phyloP scores from a whole-genome alignment of 2,113 vertebrate species.

The Spilogale gracilis region DNA sequence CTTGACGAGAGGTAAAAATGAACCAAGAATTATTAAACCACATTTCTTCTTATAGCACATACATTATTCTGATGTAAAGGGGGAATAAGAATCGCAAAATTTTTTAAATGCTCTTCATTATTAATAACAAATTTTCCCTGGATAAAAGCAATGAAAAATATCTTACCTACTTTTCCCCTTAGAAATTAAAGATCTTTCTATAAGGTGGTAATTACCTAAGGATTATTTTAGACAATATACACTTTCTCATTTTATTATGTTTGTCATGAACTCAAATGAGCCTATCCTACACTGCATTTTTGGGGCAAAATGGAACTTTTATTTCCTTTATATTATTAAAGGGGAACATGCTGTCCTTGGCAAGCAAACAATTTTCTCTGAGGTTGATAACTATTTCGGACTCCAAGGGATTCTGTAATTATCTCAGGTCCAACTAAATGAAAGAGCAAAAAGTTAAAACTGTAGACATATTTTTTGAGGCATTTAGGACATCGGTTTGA shows the following conservation, averaged over 20 bases:
- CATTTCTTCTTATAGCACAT: not conserved
- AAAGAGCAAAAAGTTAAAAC: slow-evolving; percentile 53
- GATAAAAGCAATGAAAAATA: slow-evolving; percentile 27
- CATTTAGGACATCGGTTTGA: not conserved
- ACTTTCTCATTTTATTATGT: not conserved
- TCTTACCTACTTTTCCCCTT: not conserved
- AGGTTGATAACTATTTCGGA: not conserved
- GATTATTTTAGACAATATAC: not conserved
- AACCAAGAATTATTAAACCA: slow-evolving; percentile 36
- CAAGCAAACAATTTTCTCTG: slow-evolving; percentile 20
- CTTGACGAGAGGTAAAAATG: not conserved
- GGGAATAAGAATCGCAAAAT: not conserved
- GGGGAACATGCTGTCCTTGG: slow-evolving; percentile 13
- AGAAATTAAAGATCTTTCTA: not conserved
- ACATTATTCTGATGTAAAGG: not conserved
- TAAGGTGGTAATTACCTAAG: slow-evolving; percentile 15
- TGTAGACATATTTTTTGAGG: slow-evolving; percentile 2
- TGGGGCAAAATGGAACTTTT: slow-evolving; percentile 45
- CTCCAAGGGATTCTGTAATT: slow-evolving; percentile 34
- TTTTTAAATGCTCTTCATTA: slow-evolving; percentile 17
- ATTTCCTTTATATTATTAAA: slow-evolving; percentile 55
- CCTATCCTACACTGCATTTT: not conserved
- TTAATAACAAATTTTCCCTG: slow-evolving; percentile 15
- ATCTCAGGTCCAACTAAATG: slow-evolving; percentile 28
- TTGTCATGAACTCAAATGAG: not conserved